Evolutionary conservation across 1,140 invertebrate species (phyloP), one percentile per base, ranked within the genome.

Genomic region (Aphelenchoides fujianensis): DNA sequence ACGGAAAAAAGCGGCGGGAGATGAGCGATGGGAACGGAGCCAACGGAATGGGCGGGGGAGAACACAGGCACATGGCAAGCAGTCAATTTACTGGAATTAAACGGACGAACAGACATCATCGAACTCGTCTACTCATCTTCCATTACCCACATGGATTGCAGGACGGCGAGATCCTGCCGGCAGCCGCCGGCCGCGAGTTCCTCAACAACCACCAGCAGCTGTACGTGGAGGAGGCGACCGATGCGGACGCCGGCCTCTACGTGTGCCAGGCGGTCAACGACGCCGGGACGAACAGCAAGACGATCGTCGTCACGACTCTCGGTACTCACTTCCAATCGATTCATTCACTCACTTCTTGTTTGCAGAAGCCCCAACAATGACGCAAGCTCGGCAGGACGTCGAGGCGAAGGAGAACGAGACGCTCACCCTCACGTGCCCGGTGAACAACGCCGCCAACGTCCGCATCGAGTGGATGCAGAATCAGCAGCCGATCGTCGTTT

Each of bases 161-260:
- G 69, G 69, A 70, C 31, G 69, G 69, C 1, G 31, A 41, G 32
- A 66, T 2, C 34, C 1, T 66, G 34, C 28, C 63, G 27, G 1
- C 27, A 37, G 19, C 2, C 12, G 16, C 31, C 16, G 32, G 36
- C 23, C 63, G 74, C 23, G 36, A 73, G 66, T 61, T 76, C 9
- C 59, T 73, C 85, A 88, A 83, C 86, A 89, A 83, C 74, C 87
- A 87, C 55, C 86, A 91, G 69, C 88, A 89, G 54, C 87, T 94
- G 31, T 89, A 91, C 82, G 92, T 94, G 80, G 88, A 89, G 53
- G 88, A 89, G 32, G 87, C 94, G 64, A 88, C 89, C 48, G 89
- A 90, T 68, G 87, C 90, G 37, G 90, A 93, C 85, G 89, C 89
- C 54, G 92, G 92, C 52, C 89, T 86, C 68, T 95, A 94, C 86